Evolutionary conservation across 1,140 invertebrate genomes (phyloP).

Genomic region (Eueides isabella): DNA sequence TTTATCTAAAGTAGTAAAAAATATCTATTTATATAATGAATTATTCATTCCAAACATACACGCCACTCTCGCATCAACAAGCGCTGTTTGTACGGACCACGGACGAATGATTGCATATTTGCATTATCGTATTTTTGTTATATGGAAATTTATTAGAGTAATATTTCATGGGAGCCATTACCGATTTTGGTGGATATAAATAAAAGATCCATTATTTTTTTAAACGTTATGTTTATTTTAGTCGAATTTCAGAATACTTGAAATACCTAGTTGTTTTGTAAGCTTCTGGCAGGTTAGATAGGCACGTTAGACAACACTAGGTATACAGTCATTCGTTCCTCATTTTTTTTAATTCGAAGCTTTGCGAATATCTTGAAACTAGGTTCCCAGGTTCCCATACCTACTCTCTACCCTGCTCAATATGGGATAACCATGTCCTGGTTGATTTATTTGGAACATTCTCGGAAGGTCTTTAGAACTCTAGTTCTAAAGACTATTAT

Average conservation of each 20-base stretch:
- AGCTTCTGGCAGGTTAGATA: no score
- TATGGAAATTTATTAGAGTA: constrained; percentile 1
- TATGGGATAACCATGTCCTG: no score
- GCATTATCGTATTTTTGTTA: constrained; percentile 8
- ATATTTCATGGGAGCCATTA: constrained; percentile 7
- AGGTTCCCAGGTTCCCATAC: no score
- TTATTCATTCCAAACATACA: constrained; percentile 39
- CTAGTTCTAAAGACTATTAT: no score
- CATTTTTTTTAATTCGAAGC: no score
- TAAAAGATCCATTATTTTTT: background rate
- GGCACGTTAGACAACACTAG: no score
- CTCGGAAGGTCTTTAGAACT: no score
- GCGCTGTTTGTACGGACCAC: background rate
- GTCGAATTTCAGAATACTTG: background rate
- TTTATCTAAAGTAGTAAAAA: constrained; percentile 1
- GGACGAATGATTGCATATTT: constrained; percentile 6
- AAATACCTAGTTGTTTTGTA: no score
- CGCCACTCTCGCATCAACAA: background rate
- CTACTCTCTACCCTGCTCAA: no score
- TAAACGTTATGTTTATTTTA: background rate
- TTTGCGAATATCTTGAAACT: no score
- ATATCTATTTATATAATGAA: constrained; percentile 26
- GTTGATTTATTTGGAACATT: no score
- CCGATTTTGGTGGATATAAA: constrained; percentile 2
- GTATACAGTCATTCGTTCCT: no score